phyloP scores from a whole-genome alignment of 2,888 invertebrate genomes.

The Tribolium freemani region DNA sequence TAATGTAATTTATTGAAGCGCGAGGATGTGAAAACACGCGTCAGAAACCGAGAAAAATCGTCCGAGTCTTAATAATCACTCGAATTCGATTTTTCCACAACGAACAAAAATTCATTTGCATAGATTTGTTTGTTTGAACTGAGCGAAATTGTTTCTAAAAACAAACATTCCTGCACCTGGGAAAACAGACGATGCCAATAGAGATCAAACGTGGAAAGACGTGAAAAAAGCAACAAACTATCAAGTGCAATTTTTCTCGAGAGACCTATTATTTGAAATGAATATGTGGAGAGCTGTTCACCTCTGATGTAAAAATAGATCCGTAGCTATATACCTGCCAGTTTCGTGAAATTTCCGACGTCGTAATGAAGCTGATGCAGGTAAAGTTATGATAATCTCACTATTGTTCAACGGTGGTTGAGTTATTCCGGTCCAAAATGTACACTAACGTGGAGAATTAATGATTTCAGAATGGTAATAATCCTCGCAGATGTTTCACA shows the following conservation, averaged over 20 bases:
- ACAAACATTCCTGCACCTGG: constrained; percentile 15
- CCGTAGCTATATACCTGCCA: not conserved
- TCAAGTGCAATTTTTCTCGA: constrained; percentile 35
- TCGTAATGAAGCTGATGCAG: constrained; percentile 8
- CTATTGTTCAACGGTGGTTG: constrained; percentile 4
- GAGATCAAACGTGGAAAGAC: constrained; percentile 21
- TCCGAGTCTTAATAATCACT: not conserved
- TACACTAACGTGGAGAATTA: not conserved
- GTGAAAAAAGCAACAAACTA: constrained; percentile 38
- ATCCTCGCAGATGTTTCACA: not conserved
- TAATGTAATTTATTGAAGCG: constrained; percentile 39
- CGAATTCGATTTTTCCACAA: not conserved
- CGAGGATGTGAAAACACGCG: constrained; percentile 19
- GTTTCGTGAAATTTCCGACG: constrained; percentile 8
- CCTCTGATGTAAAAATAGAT: constrained; percentile 13
- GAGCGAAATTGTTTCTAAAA: constrained; percentile 11
- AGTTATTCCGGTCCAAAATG: not conserved
- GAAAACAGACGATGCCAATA: constrained; percentile 19
- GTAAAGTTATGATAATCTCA: constrained; percentile 11
- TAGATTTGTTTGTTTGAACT: not conserved
- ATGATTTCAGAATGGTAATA: not conserved
- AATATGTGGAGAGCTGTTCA: constrained; percentile 15
- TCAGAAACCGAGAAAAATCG: constrained; percentile 10
- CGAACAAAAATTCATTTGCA: not conserved
- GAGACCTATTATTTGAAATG: constrained; percentile 38